Percentiles rank a stretch among this genome's conserved stretches.
Conservation (phyloP, 2,113 vertebrate genomes). For the Toxotes jaculatrix region DNA sequence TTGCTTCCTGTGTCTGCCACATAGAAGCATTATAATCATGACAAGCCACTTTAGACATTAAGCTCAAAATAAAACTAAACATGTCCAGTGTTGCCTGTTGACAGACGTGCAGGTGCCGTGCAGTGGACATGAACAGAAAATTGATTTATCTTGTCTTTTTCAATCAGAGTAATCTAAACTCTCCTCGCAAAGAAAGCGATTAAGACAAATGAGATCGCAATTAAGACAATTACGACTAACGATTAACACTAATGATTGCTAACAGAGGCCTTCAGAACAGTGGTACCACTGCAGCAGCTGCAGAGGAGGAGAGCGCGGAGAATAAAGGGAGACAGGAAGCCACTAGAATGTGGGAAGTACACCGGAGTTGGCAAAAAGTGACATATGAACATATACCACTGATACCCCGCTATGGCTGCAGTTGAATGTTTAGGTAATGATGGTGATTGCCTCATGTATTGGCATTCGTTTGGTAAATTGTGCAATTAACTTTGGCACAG, state of each 20-base stretch:
- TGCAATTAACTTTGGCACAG: neutral
- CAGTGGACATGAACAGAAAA: constrained; percentile 3
- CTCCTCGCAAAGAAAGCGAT: constrained; percentile 48
- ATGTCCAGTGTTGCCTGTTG: neutral
- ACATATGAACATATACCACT: neutral
- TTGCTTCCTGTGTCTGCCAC: neutral
- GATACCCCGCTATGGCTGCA: neutral
- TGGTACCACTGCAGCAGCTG: constrained; percentile 36
- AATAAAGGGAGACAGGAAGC: constrained; percentile 9
- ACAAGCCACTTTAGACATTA: neutral
- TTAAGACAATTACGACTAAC: constrained; percentile 59
- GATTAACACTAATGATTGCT: constrained; percentile 57
- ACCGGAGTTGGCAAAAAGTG: neutral
- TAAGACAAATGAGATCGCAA: constrained; percentile 44
- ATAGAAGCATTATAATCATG: neutral
- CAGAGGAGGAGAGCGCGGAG: neutral
- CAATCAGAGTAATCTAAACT: constrained; percentile 51
- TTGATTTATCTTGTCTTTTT: constrained; percentile 43
- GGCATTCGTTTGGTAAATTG: neutral
- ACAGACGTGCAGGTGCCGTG: constrained; percentile 30
- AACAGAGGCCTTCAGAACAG: constrained; percentile 29
- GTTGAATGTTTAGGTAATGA: neutral
- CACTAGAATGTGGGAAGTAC: neutral
- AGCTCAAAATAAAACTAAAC: neutral
- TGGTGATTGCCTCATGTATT: neutral